Evolutionary conservation across 2,113 vertebrate genomes (phyloP), one percentile per base, ranked within the genome.

Genomic region (Varanus komodoensis): DNA sequence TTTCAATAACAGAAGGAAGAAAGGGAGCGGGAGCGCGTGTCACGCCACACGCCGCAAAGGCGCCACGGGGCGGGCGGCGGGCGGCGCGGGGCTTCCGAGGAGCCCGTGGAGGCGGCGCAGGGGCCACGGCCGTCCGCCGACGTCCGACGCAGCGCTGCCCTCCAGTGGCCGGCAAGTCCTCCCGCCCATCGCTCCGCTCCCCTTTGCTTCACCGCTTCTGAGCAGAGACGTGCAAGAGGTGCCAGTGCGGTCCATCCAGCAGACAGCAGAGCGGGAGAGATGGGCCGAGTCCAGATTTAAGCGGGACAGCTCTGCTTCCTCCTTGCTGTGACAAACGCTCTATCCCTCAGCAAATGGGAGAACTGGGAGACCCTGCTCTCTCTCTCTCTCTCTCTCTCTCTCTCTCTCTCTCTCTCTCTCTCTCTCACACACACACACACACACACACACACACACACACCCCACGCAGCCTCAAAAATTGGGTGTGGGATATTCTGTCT

Each of bases 141-240:
- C n/a, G 3, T 1, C 52, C 94, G 84, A n/a, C 0, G 19, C 61
- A 90, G 92, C 89, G 78, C 93, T 95, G 93, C 89, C 94, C 93
- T 87, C 95, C 94, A 92, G 92, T 86, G 94, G 93, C 82, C 11
- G 82, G 32, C 87, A 1, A 34, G 23, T 84, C 48, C 54, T 78
- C 44, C 73, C 68, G 32, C 52, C 32, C 50, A 52, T n/a, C 29
- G n/a, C 48, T 12, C 6, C 34, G 2, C n/a, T 71, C n/a, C 0
- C 15, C 19, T 34, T 77, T n/a, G 29, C 9, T n/a, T 64, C 54
- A 77, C 34, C 64, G 12, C 1, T 48, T 69, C 19, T 52, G 9
- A 25, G 32, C 6, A 69, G 12, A 11, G 38, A 34, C n/a, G 81
- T 25, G 44, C 48, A 84, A 52, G 78, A 82, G 38, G 19, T 52